Base-by-base conservation (phyloP, 2,888 invertebrate species). In the Drosophila neotestacea region DNA sequence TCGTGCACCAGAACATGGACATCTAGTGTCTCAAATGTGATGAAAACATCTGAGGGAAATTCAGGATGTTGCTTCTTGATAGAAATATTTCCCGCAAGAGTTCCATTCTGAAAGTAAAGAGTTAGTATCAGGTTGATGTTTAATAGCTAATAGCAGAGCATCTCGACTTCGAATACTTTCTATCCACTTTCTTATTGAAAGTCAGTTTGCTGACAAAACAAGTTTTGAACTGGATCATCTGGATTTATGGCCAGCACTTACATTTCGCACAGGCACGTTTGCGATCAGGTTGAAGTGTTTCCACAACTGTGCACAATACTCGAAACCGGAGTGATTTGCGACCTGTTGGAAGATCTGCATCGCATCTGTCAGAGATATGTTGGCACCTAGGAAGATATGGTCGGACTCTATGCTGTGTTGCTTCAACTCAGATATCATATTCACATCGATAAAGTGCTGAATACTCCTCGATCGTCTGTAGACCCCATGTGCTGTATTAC, bases 401-500 rank as follows among this genome's bases (percentile, higher is more conserved):
- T 83, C 75, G 91, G 92, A 28, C 3, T 77, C 71, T 7, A 93
- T 81, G 47, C 83, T 88, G 78, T 93, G 89, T 0, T 80, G 92
- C 63, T 94, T 94, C 6, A 96, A 88, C 62, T 95, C 95, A 9
- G 92, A 88, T 6, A 96, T 93, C 7, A 92, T 91, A 51, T 94
- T 94, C 0, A 96, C 92, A 78, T 96, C 96, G 48, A 96, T 94
- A 54, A 95, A 94, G 11, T 94, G 91, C 65, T 93, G 92, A 60
- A 91, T 79, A 6, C 71, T 67, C 4, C 55, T 39, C 0, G 81
- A 54, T 2, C 92, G 84, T 6, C 93, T 91, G 73, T 92, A 94
- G 0, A 94, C 93, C 1, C 97, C 97, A 91, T 95, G 95, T 1
- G 95, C 96, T 1, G 97, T 97, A 87, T 96, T 96, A n/a, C 97